Evolutionary conservation across 2,888 invertebrate genomes (phyloP), one percentile per base, ranked within the genome.

Genomic region (Drosophila lutescens): DNA sequence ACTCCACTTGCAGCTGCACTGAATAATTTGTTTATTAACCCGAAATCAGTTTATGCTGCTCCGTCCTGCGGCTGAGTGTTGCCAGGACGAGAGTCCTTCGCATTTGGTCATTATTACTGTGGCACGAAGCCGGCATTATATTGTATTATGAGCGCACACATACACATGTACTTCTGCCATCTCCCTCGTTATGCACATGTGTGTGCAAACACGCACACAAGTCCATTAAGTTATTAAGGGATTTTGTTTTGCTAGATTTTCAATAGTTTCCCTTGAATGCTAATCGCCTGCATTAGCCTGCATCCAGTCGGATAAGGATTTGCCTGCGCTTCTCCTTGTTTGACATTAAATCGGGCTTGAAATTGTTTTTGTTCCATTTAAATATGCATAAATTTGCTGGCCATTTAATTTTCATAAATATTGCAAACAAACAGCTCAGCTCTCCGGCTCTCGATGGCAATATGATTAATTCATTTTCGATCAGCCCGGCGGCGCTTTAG

Each of bases 181-280:
- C 12, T 34, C 34, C 34, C 13, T 34, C 34, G 34, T 34, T 34
- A 34, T 34, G 34, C 12, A 54, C 63, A 55, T 80, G 55, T 58
- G 63, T 77, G 70, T 70, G 77, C 77, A 80, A 76, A 78, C 76
- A 81, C 66, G 65, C 67, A 71, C 71, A 71, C 73, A 62, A 57
- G 79, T 84, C 79, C 88, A 88, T 88, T 89, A 88, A 81, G 85
- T 84, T 88, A 89, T 88, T 88, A 89, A 78, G 77, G 77, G 86
- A 86, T 88, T 88, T 80, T 76, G 73, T 55, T 75, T 55, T 74
- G 60, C 62, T 53, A 58, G 62, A 72, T 70, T 80, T 79, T 77
- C 76, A 76, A 83, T 77, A 80, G 70, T 61, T 69, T 40, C 69
- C 69, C 38, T 69, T 41, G 34, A 46, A 69, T 58, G 53, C 51